phyloP scores from a whole-genome alignment of 1,140 invertebrate genomes.

The Lanistes nyassanus region DNA sequence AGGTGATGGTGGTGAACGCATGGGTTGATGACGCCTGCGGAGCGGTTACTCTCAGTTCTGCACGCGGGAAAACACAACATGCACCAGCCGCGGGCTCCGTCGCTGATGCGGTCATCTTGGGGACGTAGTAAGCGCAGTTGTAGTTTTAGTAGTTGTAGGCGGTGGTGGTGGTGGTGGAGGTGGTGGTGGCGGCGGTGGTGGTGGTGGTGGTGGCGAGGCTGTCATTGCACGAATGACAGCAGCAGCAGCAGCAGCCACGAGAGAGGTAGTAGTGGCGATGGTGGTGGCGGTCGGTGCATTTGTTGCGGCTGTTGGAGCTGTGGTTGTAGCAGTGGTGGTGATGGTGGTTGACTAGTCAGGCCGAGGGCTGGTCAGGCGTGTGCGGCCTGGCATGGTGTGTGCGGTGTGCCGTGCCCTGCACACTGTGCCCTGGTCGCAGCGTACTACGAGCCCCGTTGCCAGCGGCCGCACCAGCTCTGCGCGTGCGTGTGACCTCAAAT shows the following conservation, averaged over 20 bases:
- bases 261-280: constrained; percentile 12
- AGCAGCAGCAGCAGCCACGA: constrained; percentile 11
- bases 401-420: too few relatives aligned
- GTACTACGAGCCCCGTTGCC: too few relatives aligned
- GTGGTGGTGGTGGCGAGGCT: constrained; percentile 4
- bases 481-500: not conserved
- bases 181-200: not conserved
- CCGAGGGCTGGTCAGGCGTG: not conserved
- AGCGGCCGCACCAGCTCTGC: not conserved
- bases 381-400: too few relatives aligned
- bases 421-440: too few relatives aligned
- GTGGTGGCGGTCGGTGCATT: constrained; percentile 26
- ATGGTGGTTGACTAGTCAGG: constrained; percentile 11
- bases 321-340: constrained; percentile 20
- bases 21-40: constrained; percentile 14
- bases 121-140: constrained; percentile 26
- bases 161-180: constrained; percentile 11
- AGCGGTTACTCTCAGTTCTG: constrained; percentile 2
- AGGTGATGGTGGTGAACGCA: constrained; percentile 21
- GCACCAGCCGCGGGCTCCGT: constrained; percentile 20
- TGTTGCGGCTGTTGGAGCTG: constrained; percentile 24
- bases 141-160: constrained; percentile 21
- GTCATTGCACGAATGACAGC: not conserved
- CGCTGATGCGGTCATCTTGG: constrained; percentile 9
- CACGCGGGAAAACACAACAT: constrained; percentile 17